Conservation (phyloP, 2,113 vertebrate species). For the Anarhynchus alexandrinus region DNA sequence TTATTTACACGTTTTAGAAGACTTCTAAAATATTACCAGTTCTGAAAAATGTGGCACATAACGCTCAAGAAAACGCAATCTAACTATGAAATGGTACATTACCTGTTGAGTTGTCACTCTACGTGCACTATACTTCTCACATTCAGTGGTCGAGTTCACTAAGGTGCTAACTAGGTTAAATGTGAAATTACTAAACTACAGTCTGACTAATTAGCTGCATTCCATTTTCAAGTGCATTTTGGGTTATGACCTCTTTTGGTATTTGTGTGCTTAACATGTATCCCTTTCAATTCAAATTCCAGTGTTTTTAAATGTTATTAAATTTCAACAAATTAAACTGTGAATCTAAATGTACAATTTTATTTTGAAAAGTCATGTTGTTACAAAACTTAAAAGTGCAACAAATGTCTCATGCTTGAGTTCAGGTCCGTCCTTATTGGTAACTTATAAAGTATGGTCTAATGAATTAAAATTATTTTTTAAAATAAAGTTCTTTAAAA, state of each 20-base stretch:
- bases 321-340: constrained; percentile 75
- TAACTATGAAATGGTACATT: constrained; percentile 52
- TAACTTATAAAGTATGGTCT: constrained; percentile 67
- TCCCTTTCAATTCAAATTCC: constrained; percentile 74
- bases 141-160: constrained; percentile 67
- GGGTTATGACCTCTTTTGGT: constrained; percentile 68
- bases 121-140: constrained; percentile 68
- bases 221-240: constrained; percentile 67
- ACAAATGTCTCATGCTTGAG: constrained; percentile 74
- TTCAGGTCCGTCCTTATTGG: constrained; percentile 70
- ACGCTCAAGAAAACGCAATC: constrained; percentile 39
- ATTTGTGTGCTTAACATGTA: constrained; percentile 73
- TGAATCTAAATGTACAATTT: constrained; percentile 80
- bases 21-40: constrained; percentile 41
- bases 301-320: constrained; percentile 77
- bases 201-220: constrained; percentile 63
- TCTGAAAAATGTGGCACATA: constrained; percentile 44
- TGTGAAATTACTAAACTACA: constrained; percentile 71
- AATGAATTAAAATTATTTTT: constrained; percentile 72
- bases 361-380: constrained; percentile 77
- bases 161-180: constrained; percentile 77
- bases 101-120: constrained; percentile 53
- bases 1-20: constrained; percentile 62
- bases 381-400: constrained; percentile 75
- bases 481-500: constrained; percentile 71